phyloP scores from a whole-genome alignment of 2,113 vertebrate genomes.

The Sander lucioperca region DNA sequence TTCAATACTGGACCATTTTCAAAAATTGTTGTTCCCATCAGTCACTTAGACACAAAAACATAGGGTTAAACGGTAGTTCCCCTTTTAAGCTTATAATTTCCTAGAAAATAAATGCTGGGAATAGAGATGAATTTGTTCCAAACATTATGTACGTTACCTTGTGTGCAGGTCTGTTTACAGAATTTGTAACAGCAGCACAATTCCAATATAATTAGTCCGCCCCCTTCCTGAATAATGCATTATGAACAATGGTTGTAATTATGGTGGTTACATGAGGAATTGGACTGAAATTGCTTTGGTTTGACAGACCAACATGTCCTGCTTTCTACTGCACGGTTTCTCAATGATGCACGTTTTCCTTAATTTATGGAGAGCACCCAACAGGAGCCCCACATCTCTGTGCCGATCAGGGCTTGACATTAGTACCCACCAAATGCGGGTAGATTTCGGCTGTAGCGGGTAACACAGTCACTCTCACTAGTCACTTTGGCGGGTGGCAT shows the following conservation, averaged over 20 bases:
- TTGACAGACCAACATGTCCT: conserved; percentile 13
- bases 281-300: conserved; percentile 23
- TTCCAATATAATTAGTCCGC: conserved; percentile 29
- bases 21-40: too few species aligned
- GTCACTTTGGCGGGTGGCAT: too few species aligned
- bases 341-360: background rate
- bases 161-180: conserved; percentile 17
- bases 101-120: background rate
- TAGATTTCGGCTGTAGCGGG: too few species aligned
- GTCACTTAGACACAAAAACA: too few species aligned
- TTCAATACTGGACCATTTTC: too few species aligned
- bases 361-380: background rate
- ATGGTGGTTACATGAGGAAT: conserved; percentile 15
- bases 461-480: too few species aligned
- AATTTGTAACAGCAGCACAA: conserved; percentile 4
- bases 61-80: too few species aligned
- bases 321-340: background rate
- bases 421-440: too few species aligned
- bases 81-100: background rate
- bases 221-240: conserved; percentile 24
- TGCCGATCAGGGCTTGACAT: too few species aligned
- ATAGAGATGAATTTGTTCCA: background rate
- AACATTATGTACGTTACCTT: background rate
- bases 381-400: background rate
- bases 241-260: conserved; percentile 39